Evolutionary conservation across 2,113 vertebrate species (phyloP).

Genomic region (Triplophysa dalaica): DNA sequence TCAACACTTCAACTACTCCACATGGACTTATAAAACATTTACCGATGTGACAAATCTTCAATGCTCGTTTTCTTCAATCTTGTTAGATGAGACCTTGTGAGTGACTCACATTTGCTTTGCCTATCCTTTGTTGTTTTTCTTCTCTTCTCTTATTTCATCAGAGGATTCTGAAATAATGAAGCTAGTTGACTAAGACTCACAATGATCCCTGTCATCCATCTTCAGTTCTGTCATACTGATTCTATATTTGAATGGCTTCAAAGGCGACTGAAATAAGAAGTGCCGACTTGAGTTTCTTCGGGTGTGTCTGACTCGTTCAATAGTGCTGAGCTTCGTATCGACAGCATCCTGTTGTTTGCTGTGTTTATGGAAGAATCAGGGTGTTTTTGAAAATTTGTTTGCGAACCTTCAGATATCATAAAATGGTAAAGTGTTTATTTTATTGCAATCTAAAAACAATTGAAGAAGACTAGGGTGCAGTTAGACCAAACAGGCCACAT

Average conservation of each 20-base stretch:
- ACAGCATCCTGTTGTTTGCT: slow-evolving; percentile 3
- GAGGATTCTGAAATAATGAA: slow-evolving; percentile 23
- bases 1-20: slow-evolving; percentile 9
- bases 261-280: slow-evolving; percentile 30
- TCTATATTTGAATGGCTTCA: slow-evolving; percentile 47
- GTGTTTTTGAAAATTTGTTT: background rate
- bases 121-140: background rate
- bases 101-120: background rate
- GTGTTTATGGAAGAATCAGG: background rate
- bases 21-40: slow-evolving; percentile 9
- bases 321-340: background rate
- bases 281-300: slow-evolving; percentile 24
- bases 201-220: slow-evolving; percentile 27
- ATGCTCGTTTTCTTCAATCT: slow-evolving; percentile 2
- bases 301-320: slow-evolving; percentile 23
- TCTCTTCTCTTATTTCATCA: slow-evolving; percentile 31
- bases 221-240: slow-evolving; percentile 22
- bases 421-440: background rate
- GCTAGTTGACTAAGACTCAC: slow-evolving; percentile 10
- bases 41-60: background rate
- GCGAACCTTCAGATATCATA: background rate
- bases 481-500: background rate
- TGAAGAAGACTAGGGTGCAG: background rate
- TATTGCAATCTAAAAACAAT: background rate
- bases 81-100: slow-evolving; percentile 22